phyloP scores from a whole-genome alignment of 2,113 vertebrate species.

The Microcebus lehilahytsara region DNA sequence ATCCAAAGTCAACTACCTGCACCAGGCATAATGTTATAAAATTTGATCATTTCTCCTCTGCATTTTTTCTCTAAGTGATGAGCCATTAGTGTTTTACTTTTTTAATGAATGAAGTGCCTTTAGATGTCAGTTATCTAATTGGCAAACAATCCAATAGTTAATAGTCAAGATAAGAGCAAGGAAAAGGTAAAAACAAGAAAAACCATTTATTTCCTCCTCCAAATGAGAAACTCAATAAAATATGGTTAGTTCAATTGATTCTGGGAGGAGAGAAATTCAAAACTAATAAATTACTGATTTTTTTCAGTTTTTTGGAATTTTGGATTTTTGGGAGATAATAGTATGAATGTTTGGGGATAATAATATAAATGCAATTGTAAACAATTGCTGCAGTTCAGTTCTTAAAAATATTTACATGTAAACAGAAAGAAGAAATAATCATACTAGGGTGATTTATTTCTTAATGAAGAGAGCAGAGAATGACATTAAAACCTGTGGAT shows the following conservation, averaged over 20 bases:
- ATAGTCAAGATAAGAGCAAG: slow-evolving; percentile 1
- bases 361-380: background rate
- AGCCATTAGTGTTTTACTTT: background rate
- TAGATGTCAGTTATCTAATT: background rate
- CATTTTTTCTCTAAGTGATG: background rate
- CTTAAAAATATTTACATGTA: background rate
- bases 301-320: slow-evolving; percentile 33
- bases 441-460: background rate
- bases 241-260: background rate
- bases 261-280: background rate
- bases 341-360: background rate
- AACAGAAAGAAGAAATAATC: background rate
- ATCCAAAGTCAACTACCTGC: background rate
- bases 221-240: background rate
- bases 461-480: background rate
- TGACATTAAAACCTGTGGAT: background rate
- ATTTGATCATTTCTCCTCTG: background rate
- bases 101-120: background rate
- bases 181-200: background rate
- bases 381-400: background rate
- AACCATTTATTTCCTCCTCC: background rate
- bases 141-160: background rate
- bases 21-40: background rate
- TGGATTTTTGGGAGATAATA: background rate
- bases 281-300: background rate